Conservation (phyloP, 2,113 vertebrate species). For the Apteryx owenii region DNA sequence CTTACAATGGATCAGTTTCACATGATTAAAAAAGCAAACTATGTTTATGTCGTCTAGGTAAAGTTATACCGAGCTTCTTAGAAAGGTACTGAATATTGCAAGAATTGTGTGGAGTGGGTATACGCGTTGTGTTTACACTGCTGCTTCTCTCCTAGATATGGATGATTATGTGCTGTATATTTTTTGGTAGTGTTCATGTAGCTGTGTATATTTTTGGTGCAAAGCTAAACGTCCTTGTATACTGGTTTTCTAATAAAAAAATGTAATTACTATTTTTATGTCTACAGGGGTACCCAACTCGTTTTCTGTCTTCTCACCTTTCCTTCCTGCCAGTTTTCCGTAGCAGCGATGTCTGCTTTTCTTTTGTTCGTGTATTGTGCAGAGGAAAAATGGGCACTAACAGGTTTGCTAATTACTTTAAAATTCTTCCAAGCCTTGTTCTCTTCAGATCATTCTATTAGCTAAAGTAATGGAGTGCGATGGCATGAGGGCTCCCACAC, state of each 20-base stretch:
- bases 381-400: conserved; percentile 34
- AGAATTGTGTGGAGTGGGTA: neutral
- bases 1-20: neutral
- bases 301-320: neutral
- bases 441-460: conserved; percentile 38
- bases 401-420: conserved; percentile 50
- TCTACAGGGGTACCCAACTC: neutral
- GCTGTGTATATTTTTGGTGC: neutral
- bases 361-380: conserved; percentile 19
- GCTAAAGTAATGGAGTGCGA: conserved; percentile 34
- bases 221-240: neutral
- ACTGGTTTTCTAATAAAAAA: neutral
- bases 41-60: neutral
- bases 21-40: neutral
- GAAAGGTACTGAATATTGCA: neutral
- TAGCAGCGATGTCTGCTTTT: neutral
- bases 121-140: neutral
- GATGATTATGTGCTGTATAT: neutral
- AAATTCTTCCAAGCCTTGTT: conserved; percentile 31
- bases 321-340: neutral
- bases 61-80: neutral
- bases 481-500: neutral
- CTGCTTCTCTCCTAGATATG: neutral
- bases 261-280: neutral
- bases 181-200: neutral